Evolutionary conservation across 2,113 vertebrate species (phyloP).

Genomic region (Peucedramus taeniatus): DNA sequence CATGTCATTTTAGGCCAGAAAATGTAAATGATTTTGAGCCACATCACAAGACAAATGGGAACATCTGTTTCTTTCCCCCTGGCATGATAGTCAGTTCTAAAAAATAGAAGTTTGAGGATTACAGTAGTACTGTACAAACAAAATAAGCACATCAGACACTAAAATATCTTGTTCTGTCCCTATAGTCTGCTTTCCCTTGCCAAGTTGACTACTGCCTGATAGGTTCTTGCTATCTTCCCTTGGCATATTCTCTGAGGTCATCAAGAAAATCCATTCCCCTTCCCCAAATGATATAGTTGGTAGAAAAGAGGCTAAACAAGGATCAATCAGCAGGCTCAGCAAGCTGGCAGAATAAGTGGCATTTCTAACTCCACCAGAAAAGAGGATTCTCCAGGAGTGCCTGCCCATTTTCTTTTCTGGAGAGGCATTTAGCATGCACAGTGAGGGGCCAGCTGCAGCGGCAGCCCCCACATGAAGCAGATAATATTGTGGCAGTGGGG

Average conservation of each 20-base stretch:
- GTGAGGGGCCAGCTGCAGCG: background rate
- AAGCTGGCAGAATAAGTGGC: background rate
- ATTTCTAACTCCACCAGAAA: background rate
- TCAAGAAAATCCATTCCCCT: background rate
- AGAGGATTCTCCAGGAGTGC: background rate
- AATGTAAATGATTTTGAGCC: conserved; percentile 59
- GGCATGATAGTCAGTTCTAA: background rate
- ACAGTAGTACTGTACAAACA: background rate
- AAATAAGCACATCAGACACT: conserved; percentile 5
- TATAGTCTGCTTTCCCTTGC: conserved; percentile 17
- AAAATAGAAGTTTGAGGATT: background rate
- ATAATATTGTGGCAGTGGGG: too few species aligned
- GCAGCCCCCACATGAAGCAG: background rate
- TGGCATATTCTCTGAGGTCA: background rate
- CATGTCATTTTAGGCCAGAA: conserved; percentile 38
- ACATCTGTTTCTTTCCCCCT: conserved; percentile 58
- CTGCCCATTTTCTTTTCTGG: background rate
- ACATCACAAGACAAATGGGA: conserved; percentile 55
- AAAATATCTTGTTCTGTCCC: background rate
- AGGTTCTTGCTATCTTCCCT: background rate
- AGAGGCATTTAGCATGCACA: background rate
- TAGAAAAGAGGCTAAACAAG: background rate
- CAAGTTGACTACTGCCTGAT: conserved; percentile 1
- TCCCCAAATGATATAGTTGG: background rate
- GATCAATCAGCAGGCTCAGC: background rate